Evolutionary conservation across 2,888 invertebrate genomes (phyloP), one percentile per base, ranked within the genome.

Genomic region (Eilema depressum): DNA sequence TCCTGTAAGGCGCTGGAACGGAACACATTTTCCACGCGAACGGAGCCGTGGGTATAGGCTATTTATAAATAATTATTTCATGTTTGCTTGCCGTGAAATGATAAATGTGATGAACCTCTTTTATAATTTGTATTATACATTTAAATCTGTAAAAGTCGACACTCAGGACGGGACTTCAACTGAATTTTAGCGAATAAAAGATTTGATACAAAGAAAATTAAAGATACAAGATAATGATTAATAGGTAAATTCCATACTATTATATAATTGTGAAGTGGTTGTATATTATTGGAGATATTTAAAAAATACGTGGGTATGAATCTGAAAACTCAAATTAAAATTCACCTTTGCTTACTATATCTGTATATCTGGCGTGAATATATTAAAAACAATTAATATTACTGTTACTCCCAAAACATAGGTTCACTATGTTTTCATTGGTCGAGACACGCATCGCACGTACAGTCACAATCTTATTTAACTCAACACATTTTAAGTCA

Each of bases 401-500:
- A 59, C 14, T 56, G 37, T 26, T n/a, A 12, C 4, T 63, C 26
- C 28, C 28, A 74, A 41, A 69, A 63, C 41, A 47, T 66, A 64
- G 26, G 53, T 53, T 68, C 67, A 71, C 66, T 63, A 70, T 63
- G 68, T 75, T 69, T 66, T 26, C 20, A 37, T 66, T 37, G 33
- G 23, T 25, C 30, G 11, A 57, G 65, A 57, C 57, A 17, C 53
- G 53, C 68, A 66, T 75, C 47, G 63, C 66, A 63, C 65, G 69
- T 69, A 37, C 37, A 37, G 11, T 37, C 37, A 1, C 37, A 37
- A 37, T 12, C 11, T 11, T 37, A 37, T 37, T 30, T 37, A 37
- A 7, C 3, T 37, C 2, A 30, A 37, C 37, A 37, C 37, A 37
- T 37, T 37, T 1, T 3, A 37, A 14, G 12, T 37, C 8, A 37